Evolutionary conservation across 2,113 vertebrate genomes (phyloP).

Genomic region (Crotalus helleri): DNA sequence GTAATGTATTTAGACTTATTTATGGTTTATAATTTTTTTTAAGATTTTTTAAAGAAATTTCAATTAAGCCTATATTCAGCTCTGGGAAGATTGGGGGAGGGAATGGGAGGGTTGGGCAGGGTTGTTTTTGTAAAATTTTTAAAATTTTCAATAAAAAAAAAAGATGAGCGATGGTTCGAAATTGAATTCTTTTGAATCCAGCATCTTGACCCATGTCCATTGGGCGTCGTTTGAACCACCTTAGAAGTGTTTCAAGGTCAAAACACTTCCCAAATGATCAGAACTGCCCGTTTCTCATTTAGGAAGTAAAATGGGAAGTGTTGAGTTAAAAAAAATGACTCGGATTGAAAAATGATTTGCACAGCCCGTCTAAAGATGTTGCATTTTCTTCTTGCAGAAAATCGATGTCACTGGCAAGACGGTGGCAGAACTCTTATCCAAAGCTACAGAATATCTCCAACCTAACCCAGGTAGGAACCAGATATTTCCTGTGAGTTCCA

Average conservation of each 20-base stretch:
- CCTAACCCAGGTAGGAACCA: slow-evolving; percentile 87
- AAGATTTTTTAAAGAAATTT: no score
- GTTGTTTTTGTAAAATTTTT: no score
- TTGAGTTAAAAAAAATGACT: not conserved
- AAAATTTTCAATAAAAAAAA: no score
- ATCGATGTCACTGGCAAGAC: slow-evolving; percentile 93
- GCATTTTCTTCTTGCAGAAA: slow-evolving; percentile 76
- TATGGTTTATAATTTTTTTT: no score
- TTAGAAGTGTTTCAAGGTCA: not conserved
- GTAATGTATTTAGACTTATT: no score
- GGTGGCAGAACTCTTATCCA: slow-evolving; percentile 86
- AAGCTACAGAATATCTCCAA: slow-evolving; percentile 92
- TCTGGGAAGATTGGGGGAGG: no score
- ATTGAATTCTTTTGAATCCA: not conserved
- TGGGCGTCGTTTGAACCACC: not conserved
- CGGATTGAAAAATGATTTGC: not conserved
- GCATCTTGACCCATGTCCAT: not conserved
- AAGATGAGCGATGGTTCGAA: not conserved
- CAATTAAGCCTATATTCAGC: no score
- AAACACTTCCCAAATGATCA: not conserved
- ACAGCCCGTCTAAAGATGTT: not conserved
- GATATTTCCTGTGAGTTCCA: not conserved
- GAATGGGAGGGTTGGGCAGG: no score
- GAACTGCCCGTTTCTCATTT: not conserved
- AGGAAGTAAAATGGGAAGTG: not conserved